Evolutionary conservation across 64 coral and sea anemone genomes (phyloP), one percentile per base, ranked within the genome.

Genomic region (Pocillopora damicornis): DNA sequence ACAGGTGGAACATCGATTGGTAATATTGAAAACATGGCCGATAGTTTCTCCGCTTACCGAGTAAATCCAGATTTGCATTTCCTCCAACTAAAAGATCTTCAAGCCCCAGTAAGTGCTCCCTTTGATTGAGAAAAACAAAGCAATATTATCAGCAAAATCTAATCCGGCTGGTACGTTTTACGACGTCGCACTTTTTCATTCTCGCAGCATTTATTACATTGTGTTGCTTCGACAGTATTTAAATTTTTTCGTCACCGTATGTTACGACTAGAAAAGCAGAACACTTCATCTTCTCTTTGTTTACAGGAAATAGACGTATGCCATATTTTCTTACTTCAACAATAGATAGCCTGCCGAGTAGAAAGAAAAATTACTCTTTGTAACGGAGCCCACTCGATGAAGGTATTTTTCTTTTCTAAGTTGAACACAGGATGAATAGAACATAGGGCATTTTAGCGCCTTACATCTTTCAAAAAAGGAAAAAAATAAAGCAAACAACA

Each of bases 41-140:
- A 62, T 26, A 80, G 30, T 63, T 64, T 37, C 6, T 38, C 30
- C 37, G 58, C 81, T 42, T 20, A 85, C 81, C 81, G 72, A 4
- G 42, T 85, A 85, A 68, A 85, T 85, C 81, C 81, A 85, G 81
- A 85, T 85, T 85, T 85, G 81, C 81, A 85, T 85, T 56, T 38
- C 61, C 13, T n/a, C 23, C 58, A 2, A n/a, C 61, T 72, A 58
- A 73, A 26, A 72, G 13, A 85, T 14, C 11, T 56, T 45, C 81
- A 58, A 68, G 37, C 60, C 35, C 60, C 79, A 10, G 20, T 16
- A 81, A 63, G 15, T 63, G 79, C 36, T 63, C 12, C 79, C 79
- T 85, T 58, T 67, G 36, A 66, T 14, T 17, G 35, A 83, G 16
- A 79, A 58, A 26, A 61, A 60, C 57, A 23, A 11, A 26, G 59